A percentile compares a stretch with the other conserved stretches of the same genome.
These are phyloP conservation scores for Dasypolia templi DNA, from an alignment of 2,888 invertebrate genomes.

Conservation along the genomic window DNA sequence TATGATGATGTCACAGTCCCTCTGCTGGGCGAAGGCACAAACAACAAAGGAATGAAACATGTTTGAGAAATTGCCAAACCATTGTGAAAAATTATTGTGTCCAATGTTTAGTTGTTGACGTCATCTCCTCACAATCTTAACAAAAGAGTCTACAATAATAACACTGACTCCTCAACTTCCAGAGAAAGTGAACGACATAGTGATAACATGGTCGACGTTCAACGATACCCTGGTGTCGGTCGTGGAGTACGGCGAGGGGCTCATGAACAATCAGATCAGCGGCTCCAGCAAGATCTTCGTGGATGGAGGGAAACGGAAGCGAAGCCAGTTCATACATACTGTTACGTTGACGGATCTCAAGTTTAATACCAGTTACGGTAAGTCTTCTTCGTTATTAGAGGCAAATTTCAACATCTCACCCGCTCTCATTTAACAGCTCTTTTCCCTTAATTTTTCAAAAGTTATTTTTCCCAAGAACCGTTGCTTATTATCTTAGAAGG, in stretches of 20 bases:
- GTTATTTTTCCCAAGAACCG: neutral
- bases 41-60: neutral
- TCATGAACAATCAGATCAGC: conserved; percentile 88
- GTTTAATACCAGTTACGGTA: conserved; percentile 92
- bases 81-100: neutral
- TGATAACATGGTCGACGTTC: conserved; percentile 97
- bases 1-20: neutral
- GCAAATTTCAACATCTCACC: neutral
- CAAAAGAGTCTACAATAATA: neutral
- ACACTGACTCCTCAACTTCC: conserved; percentile 46
- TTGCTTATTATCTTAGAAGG: neutral
- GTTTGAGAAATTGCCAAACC: neutral
- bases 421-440: neutral
- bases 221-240: conserved; percentile 92
- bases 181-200: conserved; percentile 82
- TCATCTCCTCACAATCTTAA: neutral
- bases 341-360: conserved; percentile 91
- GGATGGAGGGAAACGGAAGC: conserved; percentile 93
- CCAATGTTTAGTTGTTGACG: neutral
- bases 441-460: neutral
- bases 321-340: conserved; percentile 94
- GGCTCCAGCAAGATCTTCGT: conserved; percentile 92
- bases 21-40: neutral
- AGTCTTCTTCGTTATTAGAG: conserved; percentile 48
- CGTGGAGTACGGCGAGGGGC: conserved; percentile 93